Conservation (phyloP, 2,113 vertebrate genomes). For the Opisthocomus hoazin region DNA sequence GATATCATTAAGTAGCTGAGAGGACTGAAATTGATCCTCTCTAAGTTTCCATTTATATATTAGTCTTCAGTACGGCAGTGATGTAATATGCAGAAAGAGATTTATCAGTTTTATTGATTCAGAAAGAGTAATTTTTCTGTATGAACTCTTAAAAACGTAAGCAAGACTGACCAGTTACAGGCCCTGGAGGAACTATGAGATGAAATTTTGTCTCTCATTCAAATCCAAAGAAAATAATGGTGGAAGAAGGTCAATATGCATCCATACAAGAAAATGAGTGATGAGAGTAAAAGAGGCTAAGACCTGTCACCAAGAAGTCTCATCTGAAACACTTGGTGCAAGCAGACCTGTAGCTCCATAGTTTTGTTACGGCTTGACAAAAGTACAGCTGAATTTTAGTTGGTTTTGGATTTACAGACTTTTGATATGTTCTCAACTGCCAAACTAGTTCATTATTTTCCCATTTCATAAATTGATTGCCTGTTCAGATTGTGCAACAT, state of each 20-base stretch:
- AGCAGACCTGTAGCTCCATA: neutral
- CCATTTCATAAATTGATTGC: neutral
- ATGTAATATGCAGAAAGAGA: neutral
- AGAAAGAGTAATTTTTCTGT: neutral
- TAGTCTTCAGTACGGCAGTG: neutral
- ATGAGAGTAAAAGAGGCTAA: neutral
- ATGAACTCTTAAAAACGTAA: neutral
- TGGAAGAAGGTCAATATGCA: neutral
- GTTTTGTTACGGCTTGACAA: neutral
- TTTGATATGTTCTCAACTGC: neutral
- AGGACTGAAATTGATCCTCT: neutral
- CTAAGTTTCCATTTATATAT: neutral
- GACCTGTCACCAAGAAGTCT: neutral
- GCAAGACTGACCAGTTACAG: neutral
- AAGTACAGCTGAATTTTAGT: neutral
- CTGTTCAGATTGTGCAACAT: neutral
- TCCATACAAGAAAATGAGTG: neutral
- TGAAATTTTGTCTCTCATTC: neutral
- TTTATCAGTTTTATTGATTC: neutral
- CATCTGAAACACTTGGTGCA: neutral
- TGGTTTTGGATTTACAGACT: neutral
- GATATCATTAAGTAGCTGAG: neutral
- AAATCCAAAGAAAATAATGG: neutral
- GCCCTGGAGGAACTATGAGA: neutral
- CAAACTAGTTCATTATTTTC: neutral